These are phyloP conservation scores for Channa argus DNA, from an alignment of 2,113 vertebrate species.

Conservation along the genomic window DNA sequence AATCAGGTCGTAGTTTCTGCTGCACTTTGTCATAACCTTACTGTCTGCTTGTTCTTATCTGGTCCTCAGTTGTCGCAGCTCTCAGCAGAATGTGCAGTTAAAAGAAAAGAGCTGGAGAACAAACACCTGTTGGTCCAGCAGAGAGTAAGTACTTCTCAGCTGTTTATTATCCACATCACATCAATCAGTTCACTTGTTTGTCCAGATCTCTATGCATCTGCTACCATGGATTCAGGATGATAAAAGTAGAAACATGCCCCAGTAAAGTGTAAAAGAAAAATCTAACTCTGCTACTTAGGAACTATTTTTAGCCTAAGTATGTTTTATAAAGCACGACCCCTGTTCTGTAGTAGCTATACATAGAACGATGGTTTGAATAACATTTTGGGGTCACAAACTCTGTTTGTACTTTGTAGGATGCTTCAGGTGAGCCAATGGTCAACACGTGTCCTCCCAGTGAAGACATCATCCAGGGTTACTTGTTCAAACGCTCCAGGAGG, in stretches of 20 bases:
- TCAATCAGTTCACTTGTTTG: background rate
- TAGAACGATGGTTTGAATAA: too few species aligned
- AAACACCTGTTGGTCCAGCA: slow-evolving; percentile 82
- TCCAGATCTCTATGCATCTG: too few species aligned
- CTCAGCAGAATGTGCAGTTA: slow-evolving; percentile 64
- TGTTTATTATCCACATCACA: background rate
- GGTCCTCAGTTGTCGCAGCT: slow-evolving; percentile 75
- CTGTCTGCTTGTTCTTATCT: background rate
- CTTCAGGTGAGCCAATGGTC: slow-evolving; percentile 75
- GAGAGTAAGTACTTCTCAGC: slow-evolving; percentile 67
- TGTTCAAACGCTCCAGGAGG: slow-evolving; percentile 82
- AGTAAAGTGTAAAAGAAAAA: too few species aligned
- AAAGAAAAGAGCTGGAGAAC: slow-evolving; percentile 82
- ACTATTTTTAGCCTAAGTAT: too few species aligned
- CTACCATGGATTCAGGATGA: too few species aligned
- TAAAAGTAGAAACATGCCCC: too few species aligned
- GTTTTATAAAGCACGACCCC: too few species aligned
- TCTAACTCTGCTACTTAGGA: too few species aligned
- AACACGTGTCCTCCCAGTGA: slow-evolving; percentile 44
- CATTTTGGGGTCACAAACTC: too few species aligned
- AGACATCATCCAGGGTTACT: slow-evolving; percentile 79
- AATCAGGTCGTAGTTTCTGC: background rate
- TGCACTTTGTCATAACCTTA: background rate
- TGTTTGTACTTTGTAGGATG: slow-evolving; percentile 69
- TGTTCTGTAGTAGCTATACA: too few species aligned